Conservation (phyloP, 2,888 invertebrate species). For the Agrenia bidenticulata region DNA sequence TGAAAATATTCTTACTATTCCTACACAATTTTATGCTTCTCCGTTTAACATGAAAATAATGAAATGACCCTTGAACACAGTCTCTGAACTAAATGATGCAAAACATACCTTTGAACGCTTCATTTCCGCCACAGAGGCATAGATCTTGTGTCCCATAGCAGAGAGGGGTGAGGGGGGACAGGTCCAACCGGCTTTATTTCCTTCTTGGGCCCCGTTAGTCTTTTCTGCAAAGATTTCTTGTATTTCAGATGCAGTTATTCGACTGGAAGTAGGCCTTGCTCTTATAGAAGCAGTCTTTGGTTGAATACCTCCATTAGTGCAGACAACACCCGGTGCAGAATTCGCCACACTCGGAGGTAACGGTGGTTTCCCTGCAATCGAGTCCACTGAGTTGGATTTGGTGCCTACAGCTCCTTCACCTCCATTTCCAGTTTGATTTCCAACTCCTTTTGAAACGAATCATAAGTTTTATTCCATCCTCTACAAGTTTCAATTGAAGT, state of each 20-base stretch:
- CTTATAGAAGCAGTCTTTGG: slow-evolving; percentile 88
- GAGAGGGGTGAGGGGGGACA: slow-evolving; percentile 44
- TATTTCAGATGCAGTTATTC: slow-evolving; percentile 87
- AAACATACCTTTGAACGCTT: slow-evolving; percentile 74
- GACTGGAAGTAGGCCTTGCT: slow-evolving; percentile 79
- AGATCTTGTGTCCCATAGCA: slow-evolving; percentile 64
- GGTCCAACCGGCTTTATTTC: slow-evolving; percentile 37
- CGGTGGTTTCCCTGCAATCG: slow-evolving; percentile 52
- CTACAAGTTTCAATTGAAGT: neutral
- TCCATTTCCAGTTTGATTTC: slow-evolving; percentile 29
- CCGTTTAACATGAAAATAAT: too few species aligned
- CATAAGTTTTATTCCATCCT: neutral
- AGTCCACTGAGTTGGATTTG: slow-evolving; percentile 52
- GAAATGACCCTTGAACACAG: neutral
- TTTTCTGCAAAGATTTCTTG: slow-evolving; percentile 91
- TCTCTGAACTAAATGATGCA: neutral
- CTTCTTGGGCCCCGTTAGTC: slow-evolving; percentile 57
- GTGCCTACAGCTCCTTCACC: slow-evolving; percentile 41
- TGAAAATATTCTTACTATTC: too few species aligned
- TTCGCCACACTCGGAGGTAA: slow-evolving; percentile 48
- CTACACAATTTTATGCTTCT: too few species aligned
- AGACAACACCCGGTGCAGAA: slow-evolving; percentile 40
- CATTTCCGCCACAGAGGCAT: slow-evolving; percentile 94
- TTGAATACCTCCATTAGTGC: slow-evolving; percentile 57
- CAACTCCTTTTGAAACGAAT: neutral